Percentiles rank a stretch among this genome's conserved stretches.
phyloP scores from a whole-genome alignment of 1,140 invertebrate genomes.

The Drosophila ambigua region DNA sequence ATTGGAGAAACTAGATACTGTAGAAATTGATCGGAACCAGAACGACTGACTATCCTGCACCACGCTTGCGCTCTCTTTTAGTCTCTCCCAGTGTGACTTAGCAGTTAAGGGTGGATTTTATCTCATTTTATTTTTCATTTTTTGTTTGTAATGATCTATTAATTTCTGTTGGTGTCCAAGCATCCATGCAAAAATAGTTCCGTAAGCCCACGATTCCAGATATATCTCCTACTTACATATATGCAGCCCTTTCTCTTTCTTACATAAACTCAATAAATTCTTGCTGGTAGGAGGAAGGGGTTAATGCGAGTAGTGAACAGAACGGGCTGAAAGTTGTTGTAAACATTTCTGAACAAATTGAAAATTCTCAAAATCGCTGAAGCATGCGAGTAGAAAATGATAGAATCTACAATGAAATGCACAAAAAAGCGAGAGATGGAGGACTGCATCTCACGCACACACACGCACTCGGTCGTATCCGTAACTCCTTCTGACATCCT shows the following conservation, averaged over 20 bases:
- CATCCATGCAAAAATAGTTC: too few relatives aligned
- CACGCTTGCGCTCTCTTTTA: too few relatives aligned
- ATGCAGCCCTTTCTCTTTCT: neutral
- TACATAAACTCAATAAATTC: conserved; percentile 51
- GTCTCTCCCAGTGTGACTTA: too few relatives aligned
- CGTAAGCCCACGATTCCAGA: neutral
- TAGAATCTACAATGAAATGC: conserved; percentile 80
- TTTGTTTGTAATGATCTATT: neutral
- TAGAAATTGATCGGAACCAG: too few relatives aligned
- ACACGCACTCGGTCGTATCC: conserved; percentile 41
- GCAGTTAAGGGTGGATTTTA: too few relatives aligned
- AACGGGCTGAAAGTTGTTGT: conserved; percentile 26
- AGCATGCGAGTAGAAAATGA: conserved; percentile 78
- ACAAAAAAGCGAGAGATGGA: conserved; percentile 44
- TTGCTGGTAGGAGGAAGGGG: conserved; percentile 17
- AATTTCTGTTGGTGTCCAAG: too few relatives aligned
- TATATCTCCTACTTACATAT: neutral
- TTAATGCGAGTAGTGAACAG: neutral
- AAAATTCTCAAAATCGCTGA: conserved; percentile 80
- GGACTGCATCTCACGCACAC: conserved; percentile 32
- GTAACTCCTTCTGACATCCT: conserved; percentile 45
- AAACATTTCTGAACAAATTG: conserved; percentile 80
- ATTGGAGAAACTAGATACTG: too few relatives aligned
- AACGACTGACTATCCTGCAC: too few relatives aligned
- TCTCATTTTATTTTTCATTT: too few relatives aligned